phyloP scores from a whole-genome alignment of 1,140 invertebrate species.

The Eumaeus atala region DNA sequence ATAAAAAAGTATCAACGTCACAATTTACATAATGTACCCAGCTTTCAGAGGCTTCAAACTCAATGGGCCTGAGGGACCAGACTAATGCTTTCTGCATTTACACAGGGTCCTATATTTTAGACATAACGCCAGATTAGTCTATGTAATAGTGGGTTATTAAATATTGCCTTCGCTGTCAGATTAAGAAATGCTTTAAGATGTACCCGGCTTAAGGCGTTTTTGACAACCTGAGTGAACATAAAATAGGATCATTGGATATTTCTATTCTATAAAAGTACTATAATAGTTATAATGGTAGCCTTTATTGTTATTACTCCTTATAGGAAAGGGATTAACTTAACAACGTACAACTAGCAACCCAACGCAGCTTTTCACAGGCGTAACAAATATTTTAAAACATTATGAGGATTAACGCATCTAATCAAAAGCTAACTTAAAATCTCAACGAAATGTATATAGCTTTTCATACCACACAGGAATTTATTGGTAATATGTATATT shows the following conservation, averaged over 20 bases:
- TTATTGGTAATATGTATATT: too few relatives aligned
- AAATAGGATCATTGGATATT: slow-evolving; percentile 3
- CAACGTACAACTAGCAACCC: too few relatives aligned
- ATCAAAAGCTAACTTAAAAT: background rate
- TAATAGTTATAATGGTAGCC: background rate
- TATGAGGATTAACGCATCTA: too few relatives aligned
- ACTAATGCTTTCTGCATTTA: slow-evolving; percentile 49
- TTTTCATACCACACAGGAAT: too few relatives aligned
- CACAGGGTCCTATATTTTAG: slow-evolving; percentile 31
- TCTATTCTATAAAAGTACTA: background rate
- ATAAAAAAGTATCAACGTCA: slow-evolving; percentile 37
- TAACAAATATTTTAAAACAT: too few relatives aligned
- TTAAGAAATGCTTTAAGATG: slow-evolving; percentile 17
- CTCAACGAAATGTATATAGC: too few relatives aligned
- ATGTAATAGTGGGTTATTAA: slow-evolving; percentile 30
- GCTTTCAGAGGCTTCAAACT: slow-evolving; percentile 31
- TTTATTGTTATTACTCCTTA: background rate
- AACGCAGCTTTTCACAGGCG: too few relatives aligned
- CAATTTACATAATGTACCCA: slow-evolving; percentile 48
- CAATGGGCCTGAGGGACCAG: slow-evolving; percentile 35
- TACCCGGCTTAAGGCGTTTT: background rate
- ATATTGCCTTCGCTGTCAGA: slow-evolving; percentile 32
- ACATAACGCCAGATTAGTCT: slow-evolving; percentile 51
- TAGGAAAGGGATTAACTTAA: too few relatives aligned
- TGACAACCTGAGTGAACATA: slow-evolving; percentile 3